Evolutionary conservation across 2,797 vertebrate species (phyloP).

Genomic region (Cygnus olor): DNA sequence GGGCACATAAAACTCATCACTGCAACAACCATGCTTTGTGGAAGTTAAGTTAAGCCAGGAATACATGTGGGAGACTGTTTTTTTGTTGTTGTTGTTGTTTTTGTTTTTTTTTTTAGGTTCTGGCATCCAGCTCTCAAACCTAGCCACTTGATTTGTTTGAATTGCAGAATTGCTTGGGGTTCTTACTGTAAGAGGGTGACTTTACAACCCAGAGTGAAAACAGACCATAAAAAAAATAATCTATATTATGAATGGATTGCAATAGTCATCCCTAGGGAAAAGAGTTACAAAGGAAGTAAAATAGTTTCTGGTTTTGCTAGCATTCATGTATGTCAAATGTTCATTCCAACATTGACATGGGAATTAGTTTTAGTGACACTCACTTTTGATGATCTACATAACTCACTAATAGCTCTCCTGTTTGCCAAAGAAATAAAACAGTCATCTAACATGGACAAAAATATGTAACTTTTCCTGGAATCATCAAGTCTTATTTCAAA

Average conservation of each 20-base stretch:
- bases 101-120: background rate
- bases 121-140: background rate
- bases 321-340: background rate
- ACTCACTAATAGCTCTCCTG: background rate
- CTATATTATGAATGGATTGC: background rate
- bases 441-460: background rate
- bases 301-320: background rate
- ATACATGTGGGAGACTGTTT: background rate
- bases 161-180: background rate
- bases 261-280: background rate
- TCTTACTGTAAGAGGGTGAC: fast-evolving
- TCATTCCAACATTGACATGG: background rate
- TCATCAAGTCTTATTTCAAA: background rate
- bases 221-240: background rate
- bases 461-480: background rate
- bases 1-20: background rate
- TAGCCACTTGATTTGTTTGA: background rate
- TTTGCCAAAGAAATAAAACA: background rate
- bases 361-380: background rate
- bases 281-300: background rate
- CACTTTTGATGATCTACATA: background rate
- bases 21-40: fast-evolving
- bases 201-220: background rate
- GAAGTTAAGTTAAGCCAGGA: background rate
- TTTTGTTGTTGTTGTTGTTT: no score